Conservation (phyloP, 1,140 invertebrate genomes). For the Hormaphis cornu region DNA sequence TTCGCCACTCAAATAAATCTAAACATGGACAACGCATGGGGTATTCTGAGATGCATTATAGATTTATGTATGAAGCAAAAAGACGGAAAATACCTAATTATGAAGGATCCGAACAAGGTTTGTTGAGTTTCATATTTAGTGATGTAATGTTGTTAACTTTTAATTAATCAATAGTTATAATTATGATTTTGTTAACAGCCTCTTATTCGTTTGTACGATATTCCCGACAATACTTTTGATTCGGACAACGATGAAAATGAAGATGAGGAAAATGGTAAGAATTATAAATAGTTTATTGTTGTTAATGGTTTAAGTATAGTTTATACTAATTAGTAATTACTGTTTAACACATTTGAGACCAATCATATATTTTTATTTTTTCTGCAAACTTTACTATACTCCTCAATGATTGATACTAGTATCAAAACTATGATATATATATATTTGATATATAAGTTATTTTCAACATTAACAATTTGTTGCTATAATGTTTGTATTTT, state of each 20-base stretch:
- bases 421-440: too few species aligned
- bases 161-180: not conserved
- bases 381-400: too few species aligned
- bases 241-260: conserved; percentile 90
- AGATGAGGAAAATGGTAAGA: conserved; percentile 49
- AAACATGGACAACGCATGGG: conserved; percentile 99
- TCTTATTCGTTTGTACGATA: conserved; percentile 90
- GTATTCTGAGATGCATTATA: conserved; percentile 94
- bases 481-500: too few species aligned
- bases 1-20: conserved; percentile 98
- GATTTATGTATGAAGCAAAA: conserved; percentile 97
- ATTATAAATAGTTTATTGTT: not conserved
- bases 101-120: conserved; percentile 97
- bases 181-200: conserved; percentile 46
- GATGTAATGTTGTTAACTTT: too few species aligned
- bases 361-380: too few species aligned
- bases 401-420: too few species aligned
- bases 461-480: too few species aligned
- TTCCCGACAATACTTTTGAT: conserved; percentile 96
- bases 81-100: conserved; percentile 94
- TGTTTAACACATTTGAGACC: too few species aligned
- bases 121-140: not conserved
- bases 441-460: too few species aligned
- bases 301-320: not conserved
- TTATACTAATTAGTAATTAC: not conserved